Base-by-base conservation (phyloP, 1,140 invertebrate genomes). In the Cherax quadricarinatus region DNA sequence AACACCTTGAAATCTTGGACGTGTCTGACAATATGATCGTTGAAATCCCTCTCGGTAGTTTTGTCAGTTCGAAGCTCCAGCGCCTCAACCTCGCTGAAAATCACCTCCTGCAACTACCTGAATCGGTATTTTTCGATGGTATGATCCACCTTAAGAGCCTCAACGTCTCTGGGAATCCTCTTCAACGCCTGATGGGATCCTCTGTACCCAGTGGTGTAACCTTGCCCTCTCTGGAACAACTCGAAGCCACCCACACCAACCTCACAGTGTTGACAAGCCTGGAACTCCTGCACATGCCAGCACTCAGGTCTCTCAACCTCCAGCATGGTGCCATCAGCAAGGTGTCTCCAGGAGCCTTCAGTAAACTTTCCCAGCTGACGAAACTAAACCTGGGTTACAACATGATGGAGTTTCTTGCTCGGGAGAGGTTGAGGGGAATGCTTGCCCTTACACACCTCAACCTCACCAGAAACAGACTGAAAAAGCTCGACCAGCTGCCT, bases 151-250 rank as follows among this genome's bases (percentile, higher is more conserved):
- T 99, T 73, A 95, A 97, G 78, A 97, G 97, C 93, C 96, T 99
- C 92, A 98, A 98, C 95, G 95, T 99, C 87, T 98, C 97, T 95
- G 98, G 97, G 21, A 99, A 98, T 95, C 97, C 97, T 94, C 97
- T 98, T 93, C 96, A 96, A 87, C 96, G 96, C 93, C 96, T 98
- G 83, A 95, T 96, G 24, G 96, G 97, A 93, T 96, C 80, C n/a
- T 60, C 78, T 21, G 88, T 89, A 12, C 75, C 14, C 7, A 57
- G 70, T 24, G 85, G 73, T 57, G 66, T 89, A n/a, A 60, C 82
- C n/a, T 75, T 89, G 18, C 73, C 78, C 6, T n/a, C 57, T 10
- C 93, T 93, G 14, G 91, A 93, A 79, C 75, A 80, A 93, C 95
- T 98, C 5, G 97, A 98, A 95, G 97, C 98, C 92, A 98, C 98